Evolutionary conservation across 2,113 vertebrate species (phyloP).

Genomic region (Riparia riparia): DNA sequence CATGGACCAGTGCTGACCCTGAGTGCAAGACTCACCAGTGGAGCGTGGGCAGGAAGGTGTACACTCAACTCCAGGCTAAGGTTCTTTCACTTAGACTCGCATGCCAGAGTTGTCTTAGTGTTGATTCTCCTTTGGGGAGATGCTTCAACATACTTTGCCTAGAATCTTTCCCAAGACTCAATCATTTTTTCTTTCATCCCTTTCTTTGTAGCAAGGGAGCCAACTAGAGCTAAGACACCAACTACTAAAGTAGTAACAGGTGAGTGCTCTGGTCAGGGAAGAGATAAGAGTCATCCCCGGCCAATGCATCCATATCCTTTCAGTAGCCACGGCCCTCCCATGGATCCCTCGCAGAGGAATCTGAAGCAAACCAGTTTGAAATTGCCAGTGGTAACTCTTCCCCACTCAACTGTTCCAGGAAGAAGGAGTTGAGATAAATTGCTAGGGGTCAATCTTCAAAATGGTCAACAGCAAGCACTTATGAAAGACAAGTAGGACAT

Average conservation of each 20-base stretch:
- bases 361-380: neutral
- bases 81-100: neutral
- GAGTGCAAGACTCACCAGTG: neutral
- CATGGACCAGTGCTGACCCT: neutral
- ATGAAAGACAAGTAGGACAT: fast-evolving
- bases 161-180: neutral
- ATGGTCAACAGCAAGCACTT: fast-evolving
- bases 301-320: neutral
- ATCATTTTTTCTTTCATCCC: neutral
- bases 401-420: fast-evolving
- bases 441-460: fast-evolving
- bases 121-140: neutral
- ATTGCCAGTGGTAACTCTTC: fast-evolving
- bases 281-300: neutral
- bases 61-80: neutral
- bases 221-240: constrained; percentile 49
- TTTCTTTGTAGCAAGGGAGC: constrained; percentile 51
- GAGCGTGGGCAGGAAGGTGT: neutral
- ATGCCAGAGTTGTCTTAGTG: neutral
- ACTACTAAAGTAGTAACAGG: constrained; percentile 44
- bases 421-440: neutral
- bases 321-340: fast-evolving
- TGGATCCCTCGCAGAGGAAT: neutral
- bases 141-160: neutral
- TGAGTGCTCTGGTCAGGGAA: constrained; percentile 22